Conservation (phyloP, 23 tunicate species). For the Trididemnum nubilum region DNA sequence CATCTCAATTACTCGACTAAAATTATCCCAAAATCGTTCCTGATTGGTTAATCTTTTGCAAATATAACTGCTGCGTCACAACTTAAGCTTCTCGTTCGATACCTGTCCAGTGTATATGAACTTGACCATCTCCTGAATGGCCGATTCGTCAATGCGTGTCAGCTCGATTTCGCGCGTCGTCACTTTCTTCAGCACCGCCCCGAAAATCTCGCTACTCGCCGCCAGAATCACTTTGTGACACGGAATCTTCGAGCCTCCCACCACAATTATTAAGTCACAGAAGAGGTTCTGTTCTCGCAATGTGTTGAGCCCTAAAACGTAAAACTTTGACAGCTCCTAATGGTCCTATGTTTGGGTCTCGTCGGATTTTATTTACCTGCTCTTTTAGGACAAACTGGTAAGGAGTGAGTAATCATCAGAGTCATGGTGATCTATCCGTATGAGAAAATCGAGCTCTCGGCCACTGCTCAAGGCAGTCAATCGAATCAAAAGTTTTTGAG, state of each 20-base stretch:
- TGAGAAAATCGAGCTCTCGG: no score
- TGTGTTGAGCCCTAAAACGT: conserved; percentile 44
- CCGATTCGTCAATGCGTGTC: conserved; percentile 52
- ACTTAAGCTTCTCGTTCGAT: not conserved
- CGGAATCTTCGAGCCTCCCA: conserved; percentile 32
- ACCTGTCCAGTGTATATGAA: conserved; percentile 76
- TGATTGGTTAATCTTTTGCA: no score
- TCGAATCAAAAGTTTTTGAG: no score
- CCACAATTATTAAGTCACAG: conserved; percentile 54
- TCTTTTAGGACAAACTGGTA: no score
- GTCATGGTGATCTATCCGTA: no score
- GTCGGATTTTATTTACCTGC: no score
- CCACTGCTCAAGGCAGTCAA: no score
- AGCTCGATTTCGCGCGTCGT: conserved; percentile 42
- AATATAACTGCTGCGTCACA: no score
- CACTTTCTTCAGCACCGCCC: conserved; percentile 44
- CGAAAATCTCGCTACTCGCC: conserved; percentile 65
- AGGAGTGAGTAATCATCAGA: no score
- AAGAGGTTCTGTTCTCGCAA: conserved; percentile 51
- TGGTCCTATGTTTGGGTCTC: not conserved
- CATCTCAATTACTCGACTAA: no score
- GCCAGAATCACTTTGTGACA: conserved; percentile 64
- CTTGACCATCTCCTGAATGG: conserved; percentile 50
- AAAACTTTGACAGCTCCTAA: no score
- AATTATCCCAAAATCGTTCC: no score